These are phyloP conservation scores for Meteorus sp. DNA, from an alignment of 1,140 invertebrate species.

Conservation along the genomic window DNA sequence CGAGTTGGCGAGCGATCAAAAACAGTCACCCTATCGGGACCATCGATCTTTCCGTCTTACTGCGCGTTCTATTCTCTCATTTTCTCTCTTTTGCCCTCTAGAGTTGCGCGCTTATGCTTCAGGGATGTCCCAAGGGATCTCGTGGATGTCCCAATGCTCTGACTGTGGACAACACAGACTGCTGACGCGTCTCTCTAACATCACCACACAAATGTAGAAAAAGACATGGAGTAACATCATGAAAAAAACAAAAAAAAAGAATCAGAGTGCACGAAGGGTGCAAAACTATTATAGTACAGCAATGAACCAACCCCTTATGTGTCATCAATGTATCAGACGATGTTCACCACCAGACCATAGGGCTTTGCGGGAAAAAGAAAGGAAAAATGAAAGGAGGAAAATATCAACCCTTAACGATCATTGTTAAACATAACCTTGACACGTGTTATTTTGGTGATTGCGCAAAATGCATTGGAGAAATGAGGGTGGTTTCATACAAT, in stretches of 20 bases:
- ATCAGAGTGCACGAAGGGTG: not conserved
- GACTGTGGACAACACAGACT: conserved; percentile 14
- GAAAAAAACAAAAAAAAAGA: no score
- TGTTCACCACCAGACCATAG: not conserved
- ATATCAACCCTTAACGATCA: conserved; percentile 18
- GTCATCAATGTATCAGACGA: not conserved
- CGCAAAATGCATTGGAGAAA: conserved; percentile 15
- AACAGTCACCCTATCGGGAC: conserved; percentile 44
- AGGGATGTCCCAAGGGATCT: conserved; percentile 12
- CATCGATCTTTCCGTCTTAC: conserved; percentile 45
- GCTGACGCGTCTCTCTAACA: conserved; percentile 15
- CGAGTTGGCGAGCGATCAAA: conserved; percentile 44
- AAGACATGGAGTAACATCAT: not conserved
- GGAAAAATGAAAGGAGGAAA: conserved; percentile 2
- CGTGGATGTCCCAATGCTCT: not conserved
- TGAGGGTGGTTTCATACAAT: no score
- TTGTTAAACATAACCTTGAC: conserved; percentile 13
- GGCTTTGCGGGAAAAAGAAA: not conserved
- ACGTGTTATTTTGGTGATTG: conserved; percentile 21
- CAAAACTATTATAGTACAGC: not conserved
- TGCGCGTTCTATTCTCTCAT: no score
- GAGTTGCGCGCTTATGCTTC: not conserved
- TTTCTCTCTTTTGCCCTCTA: not conserved
- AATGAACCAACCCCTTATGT: conserved; percentile 7
- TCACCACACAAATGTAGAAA: conserved; percentile 4